Evolutionary conservation across 2,888 invertebrate genomes (phyloP), one percentile per base, ranked within the genome.

Genomic region (Theristus sp.): DNA sequence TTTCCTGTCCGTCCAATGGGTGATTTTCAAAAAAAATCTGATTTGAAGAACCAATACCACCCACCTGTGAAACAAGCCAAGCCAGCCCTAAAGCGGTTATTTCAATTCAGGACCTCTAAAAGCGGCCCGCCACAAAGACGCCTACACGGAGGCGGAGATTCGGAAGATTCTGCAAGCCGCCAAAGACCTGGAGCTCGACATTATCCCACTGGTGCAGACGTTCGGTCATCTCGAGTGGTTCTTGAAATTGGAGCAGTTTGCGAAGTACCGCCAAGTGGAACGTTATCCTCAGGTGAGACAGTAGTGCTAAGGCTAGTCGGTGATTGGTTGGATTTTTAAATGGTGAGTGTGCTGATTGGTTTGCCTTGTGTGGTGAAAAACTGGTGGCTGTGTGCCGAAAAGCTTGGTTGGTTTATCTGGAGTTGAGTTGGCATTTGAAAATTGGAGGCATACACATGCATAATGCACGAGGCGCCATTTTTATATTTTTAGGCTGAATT

Each of bases 151-250:
- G 57, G 81, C 81, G 56, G 85, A 86, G 71, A 83, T 84, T 29
- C 76, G 76, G 59, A 79, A 81, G 66, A 82, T 87, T 59, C 74
- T 85, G 59, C 75, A 81, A 62, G 77, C 84, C 70, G 86, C 68
- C 3, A 60, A 57, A 60, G 61, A 56, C 46, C 25, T n/a, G 61
- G 78, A 81, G 22, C 77, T 89, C 1, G 81, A 81, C 64, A 82
- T 85, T 0, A 85, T 88, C 66, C 88, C 88, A 0, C 75, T 89
- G 58, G 77, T 89, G n/a, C 88, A 87, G 76, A 86, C 86, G 0
- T 87, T 87, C 73, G 88, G 87, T 0, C 88, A 89, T 71, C 76
- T 89, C 76, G 87, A 88, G 73, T 85, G 84, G 76, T 80, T 83
- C 0, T 76, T 89, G 57, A 89, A 89, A 70, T 77, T 84, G 28